phyloP scores from a whole-genome alignment of 2,113 vertebrate genomes.

The Himantopus leucocephalus region DNA sequence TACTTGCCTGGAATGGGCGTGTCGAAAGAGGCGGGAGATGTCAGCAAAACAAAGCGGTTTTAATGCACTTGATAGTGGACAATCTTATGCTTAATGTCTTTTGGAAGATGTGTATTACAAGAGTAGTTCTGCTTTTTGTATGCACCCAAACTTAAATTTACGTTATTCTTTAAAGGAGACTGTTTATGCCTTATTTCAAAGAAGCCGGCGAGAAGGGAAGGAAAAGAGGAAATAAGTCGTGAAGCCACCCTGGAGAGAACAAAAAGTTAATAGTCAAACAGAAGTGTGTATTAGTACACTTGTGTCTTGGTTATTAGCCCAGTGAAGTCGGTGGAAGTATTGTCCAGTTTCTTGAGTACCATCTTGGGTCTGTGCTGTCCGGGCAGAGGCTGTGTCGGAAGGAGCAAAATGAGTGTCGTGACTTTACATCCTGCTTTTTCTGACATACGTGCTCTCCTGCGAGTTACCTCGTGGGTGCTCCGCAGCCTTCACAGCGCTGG shows the following conservation, averaged over 20 bases:
- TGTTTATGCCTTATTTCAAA: not conserved
- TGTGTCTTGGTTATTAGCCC: not conserved
- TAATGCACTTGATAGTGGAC: not conserved
- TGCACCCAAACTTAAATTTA: not conserved
- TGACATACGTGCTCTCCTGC: no score
- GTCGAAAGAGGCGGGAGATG: not conserved
- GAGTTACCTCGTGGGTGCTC: no score
- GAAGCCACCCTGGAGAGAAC: not conserved
- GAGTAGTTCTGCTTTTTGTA: not conserved
- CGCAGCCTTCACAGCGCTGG: no score
- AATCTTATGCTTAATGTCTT: not conserved
- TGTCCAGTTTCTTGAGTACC: not conserved
- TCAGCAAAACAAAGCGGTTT: not conserved
- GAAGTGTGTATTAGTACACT: rapidly evolving
- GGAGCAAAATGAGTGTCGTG: not conserved
- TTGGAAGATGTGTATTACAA: not conserved
- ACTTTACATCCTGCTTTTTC: not conserved
- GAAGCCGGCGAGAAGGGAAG: not conserved
- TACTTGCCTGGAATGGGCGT: not conserved
- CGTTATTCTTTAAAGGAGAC: not conserved
- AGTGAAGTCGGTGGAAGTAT: not conserved
- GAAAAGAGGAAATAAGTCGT: not conserved
- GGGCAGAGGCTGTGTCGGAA: not conserved
- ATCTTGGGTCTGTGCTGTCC: not conserved
- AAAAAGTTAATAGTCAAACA: not conserved